Evolutionary conservation across 2,797 vertebrate species (phyloP).

Genomic region (Pseudocheirus occidentalis): DNA sequence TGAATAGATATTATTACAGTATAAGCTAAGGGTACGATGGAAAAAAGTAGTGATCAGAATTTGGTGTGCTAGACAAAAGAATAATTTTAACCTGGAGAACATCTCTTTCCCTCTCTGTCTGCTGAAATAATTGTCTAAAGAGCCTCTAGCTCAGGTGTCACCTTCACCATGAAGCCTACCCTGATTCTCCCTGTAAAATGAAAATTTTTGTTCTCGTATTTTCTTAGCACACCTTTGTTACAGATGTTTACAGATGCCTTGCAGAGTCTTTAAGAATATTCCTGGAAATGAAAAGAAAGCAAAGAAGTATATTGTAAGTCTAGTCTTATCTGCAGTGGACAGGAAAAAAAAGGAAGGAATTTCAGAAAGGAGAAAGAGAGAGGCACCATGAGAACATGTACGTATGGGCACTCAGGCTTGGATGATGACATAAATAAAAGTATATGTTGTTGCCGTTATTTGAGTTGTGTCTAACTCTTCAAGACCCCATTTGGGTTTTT

Average conservation of each 20-base stretch:
- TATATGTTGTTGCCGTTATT: background rate
- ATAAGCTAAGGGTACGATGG: too few species aligned
- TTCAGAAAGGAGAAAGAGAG: background rate
- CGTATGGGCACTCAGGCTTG: background rate
- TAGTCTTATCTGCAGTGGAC: background rate
- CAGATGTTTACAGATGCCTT: background rate
- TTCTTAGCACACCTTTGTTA: background rate
- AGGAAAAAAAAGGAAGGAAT: background rate
- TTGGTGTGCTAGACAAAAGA: background rate
- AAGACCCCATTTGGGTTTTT: background rate
- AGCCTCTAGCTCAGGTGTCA: background rate
- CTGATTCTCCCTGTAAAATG: background rate
- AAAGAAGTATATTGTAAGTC: too few species aligned
- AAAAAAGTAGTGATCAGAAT: background rate
- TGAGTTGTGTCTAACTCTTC: background rate
- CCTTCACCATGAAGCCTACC: too few species aligned
- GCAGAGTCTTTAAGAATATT: too few species aligned
- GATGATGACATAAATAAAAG: background rate
- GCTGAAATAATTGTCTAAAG: background rate
- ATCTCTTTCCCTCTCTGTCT: background rate
- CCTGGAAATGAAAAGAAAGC: too few species aligned
- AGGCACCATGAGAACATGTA: too few species aligned
- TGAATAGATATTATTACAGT: too few species aligned
- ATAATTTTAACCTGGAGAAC: background rate
- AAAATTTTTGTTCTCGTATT: background rate